A percentile compares a stretch with the other conserved stretches of the same genome.
Evolutionary conservation across 2,888 invertebrate species (phyloP).

Genomic region (Eupeodes latifasciatus): DNA sequence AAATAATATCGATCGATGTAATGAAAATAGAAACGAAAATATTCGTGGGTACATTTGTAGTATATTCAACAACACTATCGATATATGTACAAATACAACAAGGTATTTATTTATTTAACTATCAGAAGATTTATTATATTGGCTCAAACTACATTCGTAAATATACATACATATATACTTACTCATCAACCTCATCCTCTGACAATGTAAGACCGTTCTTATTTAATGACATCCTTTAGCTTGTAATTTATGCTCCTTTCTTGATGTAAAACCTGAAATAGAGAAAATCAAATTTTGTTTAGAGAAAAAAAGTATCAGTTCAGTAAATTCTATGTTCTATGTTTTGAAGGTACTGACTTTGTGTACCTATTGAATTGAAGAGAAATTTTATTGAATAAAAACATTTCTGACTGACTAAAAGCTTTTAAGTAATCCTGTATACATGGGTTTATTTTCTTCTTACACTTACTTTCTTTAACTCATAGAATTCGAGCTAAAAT

Average conservation of each 20-base stretch:
- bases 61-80: not conserved
- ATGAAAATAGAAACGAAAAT: not conserved
- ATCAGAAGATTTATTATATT: no score
- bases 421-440: no score
- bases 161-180: conserved; percentile 83
- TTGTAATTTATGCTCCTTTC: conserved; percentile 15
- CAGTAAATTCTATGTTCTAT: not conserved
- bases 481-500: no score
- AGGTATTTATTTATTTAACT: not conserved
- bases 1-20: not conserved
- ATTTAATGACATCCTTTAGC: conserved; percentile 51
- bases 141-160: no score
- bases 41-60: not conserved
- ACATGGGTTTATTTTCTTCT: no score
- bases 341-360: not conserved
- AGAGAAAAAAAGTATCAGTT: not conserved
- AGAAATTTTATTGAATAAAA: no score
- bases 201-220: conserved; percentile 85
- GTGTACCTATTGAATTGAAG: no score
- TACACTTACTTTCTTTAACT: no score
- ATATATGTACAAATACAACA: no score
- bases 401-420: no score
- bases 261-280: conserved; percentile 35
- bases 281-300: conserved; percentile 15
- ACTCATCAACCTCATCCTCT: conserved; percentile 90